Conservation (phyloP, 2,113 vertebrate species). For the Crotalus tigris region DNA sequence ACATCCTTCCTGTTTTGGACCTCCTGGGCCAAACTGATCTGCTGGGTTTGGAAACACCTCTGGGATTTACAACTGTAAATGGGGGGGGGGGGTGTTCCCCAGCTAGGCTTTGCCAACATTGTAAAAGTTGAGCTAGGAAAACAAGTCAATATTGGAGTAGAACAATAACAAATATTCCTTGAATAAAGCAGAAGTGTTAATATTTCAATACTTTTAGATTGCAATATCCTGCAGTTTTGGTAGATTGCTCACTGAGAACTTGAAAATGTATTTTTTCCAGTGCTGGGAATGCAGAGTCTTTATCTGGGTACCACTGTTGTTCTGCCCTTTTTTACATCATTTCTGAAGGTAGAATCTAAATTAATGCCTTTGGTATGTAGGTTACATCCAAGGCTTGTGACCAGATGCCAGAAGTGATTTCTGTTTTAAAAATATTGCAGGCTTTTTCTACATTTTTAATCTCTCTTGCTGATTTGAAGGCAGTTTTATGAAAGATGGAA, state of each 20-base stretch:
- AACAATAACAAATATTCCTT: constrained; percentile 47
- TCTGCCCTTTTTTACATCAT: background rate
- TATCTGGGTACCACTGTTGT: too few relatives aligned
- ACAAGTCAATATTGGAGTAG: constrained; percentile 32
- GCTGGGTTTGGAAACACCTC: background rate
- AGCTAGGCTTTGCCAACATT: background rate
- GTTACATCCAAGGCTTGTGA: constrained; percentile 64
- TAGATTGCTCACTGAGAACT: constrained; percentile 45
- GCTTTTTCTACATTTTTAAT: constrained; percentile 77
- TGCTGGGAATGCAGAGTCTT: background rate
- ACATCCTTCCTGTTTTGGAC: background rate
- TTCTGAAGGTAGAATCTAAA: constrained; percentile 25
- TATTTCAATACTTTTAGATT: constrained; percentile 55
- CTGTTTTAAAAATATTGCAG: constrained; percentile 75
- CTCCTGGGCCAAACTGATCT: background rate
- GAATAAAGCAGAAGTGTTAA: constrained; percentile 46
- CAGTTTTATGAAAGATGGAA: constrained; percentile 78
- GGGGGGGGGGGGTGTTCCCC: background rate
- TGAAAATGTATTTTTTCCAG: background rate
- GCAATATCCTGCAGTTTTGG: constrained; percentile 53
- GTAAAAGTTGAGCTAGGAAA: constrained; percentile 20
- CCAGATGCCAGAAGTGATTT: constrained; percentile 73
- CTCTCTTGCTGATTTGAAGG: constrained; percentile 70
- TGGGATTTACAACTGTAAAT: background rate
- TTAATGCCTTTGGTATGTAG: constrained; percentile 60